A percentile compares a stretch with the other conserved stretches of the same genome.
These are phyloP conservation scores for Micrastur ruficollis DNA, from an alignment of 2,797 vertebrate genomes.

Conservation along the genomic window DNA sequence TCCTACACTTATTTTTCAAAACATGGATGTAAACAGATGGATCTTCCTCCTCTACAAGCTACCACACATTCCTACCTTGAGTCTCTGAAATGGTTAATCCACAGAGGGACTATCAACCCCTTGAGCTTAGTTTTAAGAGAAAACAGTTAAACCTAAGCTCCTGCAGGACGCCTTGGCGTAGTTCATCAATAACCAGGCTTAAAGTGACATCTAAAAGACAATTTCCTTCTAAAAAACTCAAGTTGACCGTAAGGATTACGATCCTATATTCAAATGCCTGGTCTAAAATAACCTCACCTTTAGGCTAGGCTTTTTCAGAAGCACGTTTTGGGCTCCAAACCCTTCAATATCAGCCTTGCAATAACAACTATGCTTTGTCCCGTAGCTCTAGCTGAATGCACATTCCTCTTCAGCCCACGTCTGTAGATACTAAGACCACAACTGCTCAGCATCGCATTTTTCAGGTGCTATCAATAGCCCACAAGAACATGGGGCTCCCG, in stretches of 20 bases:
- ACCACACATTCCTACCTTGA: accelerated
- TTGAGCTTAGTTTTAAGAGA: background rate
- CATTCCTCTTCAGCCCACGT: background rate
- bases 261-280: accelerated
- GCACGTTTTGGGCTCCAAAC: background rate
- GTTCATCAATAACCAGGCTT: background rate
- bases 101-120: accelerated
- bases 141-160: background rate
- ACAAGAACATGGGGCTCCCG: background rate
- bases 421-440: background rate
- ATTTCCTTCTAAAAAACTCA: background rate
- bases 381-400: background rate
- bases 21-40: background rate
- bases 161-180: accelerated
- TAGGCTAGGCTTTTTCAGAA: background rate
- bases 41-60: too few species aligned
- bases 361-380: background rate
- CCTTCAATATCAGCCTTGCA: background rate
- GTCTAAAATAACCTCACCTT: background rate
- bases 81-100: background rate
- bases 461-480: background rate
- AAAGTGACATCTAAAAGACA: background rate
- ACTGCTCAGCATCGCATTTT: background rate
- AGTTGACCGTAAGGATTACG: accelerated
- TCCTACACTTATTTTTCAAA: background rate